Base-by-base conservation (phyloP, 2,888 invertebrate genomes). In the Neuroscelio doddi region DNA sequence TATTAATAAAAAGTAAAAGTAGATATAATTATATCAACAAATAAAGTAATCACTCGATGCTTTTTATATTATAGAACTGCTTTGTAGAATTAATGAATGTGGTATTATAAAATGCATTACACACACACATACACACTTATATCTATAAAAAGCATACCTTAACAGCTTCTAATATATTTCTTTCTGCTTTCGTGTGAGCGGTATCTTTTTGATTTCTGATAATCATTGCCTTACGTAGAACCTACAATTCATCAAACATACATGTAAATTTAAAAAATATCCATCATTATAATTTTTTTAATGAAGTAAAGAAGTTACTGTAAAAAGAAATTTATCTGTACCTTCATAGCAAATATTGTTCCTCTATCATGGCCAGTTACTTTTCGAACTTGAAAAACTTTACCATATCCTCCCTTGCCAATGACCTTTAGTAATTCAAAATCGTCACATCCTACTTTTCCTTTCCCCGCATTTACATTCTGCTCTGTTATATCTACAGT, bases 371-470 rank as follows among this genome's bases (percentile, higher is more conserved):
- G 86, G 29, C 91, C 92, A 64, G 87, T 87, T 32, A 87, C 84
- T 84, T 92, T 93, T 52, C 90, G 85, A 14, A 92, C 83, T 81
- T 87, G 88, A 72, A 88, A 88, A 53, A 91, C 92, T 86, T 92
- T 92, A 73, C 92, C 92, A 85, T 92, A 92, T 17, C 92, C 92
- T 34, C 92, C 92, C 86, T 91, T 91, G 14, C 92, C 92, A 8
- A 92, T 85, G 76, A 89, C 90, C 82, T 90, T 90, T 47, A 91
- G 86, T 51, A 92, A 82, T 78, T 91, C 89, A 82, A 92, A 93
- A 81, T 92, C 91, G 84, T 95, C 91, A 32, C 96, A 96, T 9
- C 97, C 95, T 64, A 94, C 91, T 80, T 93, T 93, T 76, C 93
- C 92, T 79, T 91, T 90, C 1, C 94, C 94, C 24, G 93, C 93